These are phyloP conservation scores for Malacoraja senta DNA, from an alignment of 2,797 vertebrate genomes.

Conservation along the genomic window DNA sequence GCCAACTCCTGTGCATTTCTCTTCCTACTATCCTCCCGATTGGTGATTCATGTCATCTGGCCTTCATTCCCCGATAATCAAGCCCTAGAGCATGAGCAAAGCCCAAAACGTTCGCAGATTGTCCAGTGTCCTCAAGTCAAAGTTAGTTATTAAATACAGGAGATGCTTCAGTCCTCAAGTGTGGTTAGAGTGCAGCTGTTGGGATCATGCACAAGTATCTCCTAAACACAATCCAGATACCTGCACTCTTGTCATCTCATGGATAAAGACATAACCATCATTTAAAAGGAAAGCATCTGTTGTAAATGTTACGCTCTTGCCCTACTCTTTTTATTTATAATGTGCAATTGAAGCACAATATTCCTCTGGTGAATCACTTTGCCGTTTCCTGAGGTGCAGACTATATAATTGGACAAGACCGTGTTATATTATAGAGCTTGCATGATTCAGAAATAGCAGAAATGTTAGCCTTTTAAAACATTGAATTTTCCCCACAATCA, in stretches of 20 bases:
- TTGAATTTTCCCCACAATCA: not conserved
- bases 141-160: slow-evolving; percentile 14
- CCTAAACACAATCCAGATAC: slow-evolving; percentile 5
- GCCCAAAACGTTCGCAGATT: slow-evolving; percentile 21
- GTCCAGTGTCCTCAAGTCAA: not conserved
- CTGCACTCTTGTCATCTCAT: not conserved
- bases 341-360: not conserved
- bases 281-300: slow-evolving; percentile 36
- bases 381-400: not conserved
- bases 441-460: slow-evolving; percentile 15
- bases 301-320: slow-evolving; percentile 19
- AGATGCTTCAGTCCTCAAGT: not conserved
- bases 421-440: not conserved
- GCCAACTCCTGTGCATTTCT: not conserved
- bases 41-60: slow-evolving; percentile 32
- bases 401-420: not conserved
- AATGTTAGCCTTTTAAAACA: not conserved
- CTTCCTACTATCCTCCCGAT: not conserved
- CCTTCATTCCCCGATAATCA: slow-evolving; percentile 14
- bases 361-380: not conserved
- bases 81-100: not conserved
- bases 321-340: not conserved
- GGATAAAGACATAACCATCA: slow-evolving; percentile 12
- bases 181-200: slow-evolving; percentile 6
- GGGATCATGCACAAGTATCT: slow-evolving; percentile 28